Conservation (phyloP, 2,888 invertebrate genomes). For the Pseudococcus jackbeardsleyi region DNA sequence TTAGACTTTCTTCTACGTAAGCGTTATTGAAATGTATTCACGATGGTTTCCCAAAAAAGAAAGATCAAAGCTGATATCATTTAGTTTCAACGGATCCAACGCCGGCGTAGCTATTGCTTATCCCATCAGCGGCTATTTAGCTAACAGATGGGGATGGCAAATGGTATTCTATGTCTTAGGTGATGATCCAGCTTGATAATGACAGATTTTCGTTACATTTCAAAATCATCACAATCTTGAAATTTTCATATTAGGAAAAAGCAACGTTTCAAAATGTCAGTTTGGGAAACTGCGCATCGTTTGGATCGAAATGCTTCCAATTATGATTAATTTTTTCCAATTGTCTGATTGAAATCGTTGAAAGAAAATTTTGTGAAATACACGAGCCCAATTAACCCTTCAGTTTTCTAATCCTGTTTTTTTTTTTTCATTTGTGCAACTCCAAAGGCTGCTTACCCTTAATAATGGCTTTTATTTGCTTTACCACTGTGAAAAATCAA, state of each 20-base stretch:
- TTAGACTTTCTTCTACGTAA: neutral
- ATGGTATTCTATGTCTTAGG: constrained; percentile 19
- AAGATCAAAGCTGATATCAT: neutral
- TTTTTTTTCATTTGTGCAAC: no score
- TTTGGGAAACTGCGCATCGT: no score
- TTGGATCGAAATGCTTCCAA: no score
- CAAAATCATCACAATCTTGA: no score
- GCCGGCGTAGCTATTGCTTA: neutral
- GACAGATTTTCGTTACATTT: no score
- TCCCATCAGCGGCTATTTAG: neutral
- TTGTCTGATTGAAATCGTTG: no score
- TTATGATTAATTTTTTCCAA: no score
- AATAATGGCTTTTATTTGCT: neutral
- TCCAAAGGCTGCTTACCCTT: neutral
- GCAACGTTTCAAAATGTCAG: no score
- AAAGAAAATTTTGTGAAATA: no score
- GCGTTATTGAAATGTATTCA: neutral
- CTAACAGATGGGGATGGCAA: neutral
- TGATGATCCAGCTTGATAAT: neutral
- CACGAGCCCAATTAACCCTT: no score
- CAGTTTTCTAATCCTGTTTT: no score
- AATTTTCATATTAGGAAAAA: no score
- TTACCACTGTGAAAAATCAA: neutral
- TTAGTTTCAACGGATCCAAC: constrained; percentile 1
- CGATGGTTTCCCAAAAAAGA: constrained; percentile 27